Evolutionary conservation across 2,113 vertebrate species (phyloP).

Genomic region (Cyanoramphus novaezelandiae): DNA sequence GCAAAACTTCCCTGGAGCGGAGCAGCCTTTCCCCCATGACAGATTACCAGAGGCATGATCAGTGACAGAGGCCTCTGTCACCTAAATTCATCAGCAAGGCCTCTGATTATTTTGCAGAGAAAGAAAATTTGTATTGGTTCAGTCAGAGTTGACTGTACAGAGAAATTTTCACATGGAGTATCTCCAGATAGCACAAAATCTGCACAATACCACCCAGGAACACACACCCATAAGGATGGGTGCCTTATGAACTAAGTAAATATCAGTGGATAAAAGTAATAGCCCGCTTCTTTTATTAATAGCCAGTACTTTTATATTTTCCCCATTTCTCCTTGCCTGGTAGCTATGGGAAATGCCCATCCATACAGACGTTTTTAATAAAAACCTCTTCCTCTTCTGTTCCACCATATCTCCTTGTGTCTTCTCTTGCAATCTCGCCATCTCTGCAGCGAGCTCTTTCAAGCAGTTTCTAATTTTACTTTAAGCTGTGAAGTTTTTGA

Average conservation of each 20-base stretch:
- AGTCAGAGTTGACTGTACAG: not conserved
- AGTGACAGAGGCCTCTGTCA: not conserved
- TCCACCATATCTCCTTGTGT: not conserved
- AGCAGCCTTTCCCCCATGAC: not conserved
- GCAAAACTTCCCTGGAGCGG: not conserved
- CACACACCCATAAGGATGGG: not conserved
- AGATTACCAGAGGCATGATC: not conserved
- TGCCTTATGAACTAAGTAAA: not conserved
- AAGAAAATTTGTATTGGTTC: not conserved
- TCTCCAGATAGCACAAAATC: not conserved
- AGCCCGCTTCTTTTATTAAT: not conserved
- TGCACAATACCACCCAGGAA: not conserved
- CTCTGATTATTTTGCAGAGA: not conserved
- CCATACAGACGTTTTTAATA: not conserved
- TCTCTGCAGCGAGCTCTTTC: not conserved
- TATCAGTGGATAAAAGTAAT: not conserved
- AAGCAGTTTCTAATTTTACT: constrained; percentile 61
- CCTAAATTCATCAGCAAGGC: not conserved
- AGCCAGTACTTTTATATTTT: not conserved
- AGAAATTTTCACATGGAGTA: not conserved
- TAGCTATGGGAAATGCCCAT: not conserved
- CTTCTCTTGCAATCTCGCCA: constrained; percentile 8
- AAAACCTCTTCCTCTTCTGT: not conserved
- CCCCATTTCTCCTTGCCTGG: not conserved
- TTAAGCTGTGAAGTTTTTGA: constrained; percentile 46